Conservation (phyloP, 2,888 invertebrate species). For the Chalcosyrphus nemorum region DNA sequence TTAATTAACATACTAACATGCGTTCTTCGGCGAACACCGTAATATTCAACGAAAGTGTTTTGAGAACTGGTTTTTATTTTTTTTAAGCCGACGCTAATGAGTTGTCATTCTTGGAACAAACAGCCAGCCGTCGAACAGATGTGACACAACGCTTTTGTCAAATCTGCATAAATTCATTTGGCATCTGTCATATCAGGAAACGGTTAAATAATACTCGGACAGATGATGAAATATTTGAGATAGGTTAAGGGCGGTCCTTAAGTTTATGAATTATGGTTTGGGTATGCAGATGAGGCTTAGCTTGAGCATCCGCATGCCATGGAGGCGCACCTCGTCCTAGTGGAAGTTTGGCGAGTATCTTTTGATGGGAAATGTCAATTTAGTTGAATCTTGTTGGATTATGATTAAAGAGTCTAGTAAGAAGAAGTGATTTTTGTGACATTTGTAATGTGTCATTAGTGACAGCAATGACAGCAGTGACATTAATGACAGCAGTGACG, state of each 20-base stretch:
- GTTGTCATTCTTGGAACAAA: conserved; percentile 8
- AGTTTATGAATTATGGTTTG: neutral
- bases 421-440: too few relatives aligned
- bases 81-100: neutral
- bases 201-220: neutral
- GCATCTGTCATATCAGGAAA: neutral
- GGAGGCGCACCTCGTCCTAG: neutral
- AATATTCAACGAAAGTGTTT: conserved; percentile 22
- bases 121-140: neutral
- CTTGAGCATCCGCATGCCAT: neutral
- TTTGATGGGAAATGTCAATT: neutral
- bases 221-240: neutral
- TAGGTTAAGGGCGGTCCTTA: neutral
- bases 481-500: too few relatives aligned
- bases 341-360: neutral
- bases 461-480: too few relatives aligned
- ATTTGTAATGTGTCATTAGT: too few relatives aligned
- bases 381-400: neutral
- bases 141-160: neutral
- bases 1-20: conserved; percentile 26
- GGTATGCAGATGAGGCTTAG: neutral
- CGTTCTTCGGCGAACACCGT: conserved; percentile 16
- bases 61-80: conserved; percentile 8
- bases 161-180: neutral
- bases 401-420: too few relatives aligned